These are phyloP conservation scores for Scaptomyza tumidula DNA, from an alignment of 2,888 invertebrate species.

Conservation along the genomic window DNA sequence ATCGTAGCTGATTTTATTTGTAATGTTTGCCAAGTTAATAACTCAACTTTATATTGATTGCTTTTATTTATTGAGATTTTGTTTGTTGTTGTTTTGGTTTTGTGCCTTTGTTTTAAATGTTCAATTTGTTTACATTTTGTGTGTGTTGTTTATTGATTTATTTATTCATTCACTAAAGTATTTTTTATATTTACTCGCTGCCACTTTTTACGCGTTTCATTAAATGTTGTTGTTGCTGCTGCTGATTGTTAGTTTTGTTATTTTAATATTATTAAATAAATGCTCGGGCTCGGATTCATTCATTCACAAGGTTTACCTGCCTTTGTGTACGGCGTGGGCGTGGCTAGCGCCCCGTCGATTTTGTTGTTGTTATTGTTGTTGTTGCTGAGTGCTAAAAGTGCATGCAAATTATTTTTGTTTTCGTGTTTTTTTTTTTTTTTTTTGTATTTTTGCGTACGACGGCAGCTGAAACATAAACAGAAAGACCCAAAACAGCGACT, in stretches of 20 bases:
- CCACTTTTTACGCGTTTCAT: constrained; percentile 38
- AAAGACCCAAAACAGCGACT: constrained; percentile 13
- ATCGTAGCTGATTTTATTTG: constrained; percentile 38
- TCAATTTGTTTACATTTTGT: constrained; percentile 66
- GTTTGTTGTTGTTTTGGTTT: constrained; percentile 5
- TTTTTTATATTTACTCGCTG: constrained; percentile 58
- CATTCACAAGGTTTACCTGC: constrained; percentile 51
- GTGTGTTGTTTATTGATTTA: constrained; percentile 66
- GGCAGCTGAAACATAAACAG: constrained; percentile 27
- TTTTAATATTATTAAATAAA: constrained; percentile 5
- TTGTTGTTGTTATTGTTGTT: constrained; percentile 14
- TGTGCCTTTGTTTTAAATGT: constrained; percentile 57
- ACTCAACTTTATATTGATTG: constrained; percentile 25
- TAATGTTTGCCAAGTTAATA: constrained; percentile 22
- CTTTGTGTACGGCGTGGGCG: constrained; percentile 45
- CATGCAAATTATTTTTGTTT: constrained; percentile 60
- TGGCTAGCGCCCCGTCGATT: constrained; percentile 37
- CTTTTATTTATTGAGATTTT: constrained; percentile 9
- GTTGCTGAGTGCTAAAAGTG: constrained; percentile 44
- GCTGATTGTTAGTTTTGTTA: constrained; percentile 20
- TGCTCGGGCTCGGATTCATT: constrained; percentile 38
- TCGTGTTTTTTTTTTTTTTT: too few species aligned
- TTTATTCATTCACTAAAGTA: constrained; percentile 71
- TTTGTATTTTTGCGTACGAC: too few species aligned
- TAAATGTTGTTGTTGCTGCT: constrained; percentile 27